These are phyloP conservation scores for Aspidoscelis tigris DNA, from an alignment of 2,113 vertebrate genomes.

Conservation along the genomic window DNA sequence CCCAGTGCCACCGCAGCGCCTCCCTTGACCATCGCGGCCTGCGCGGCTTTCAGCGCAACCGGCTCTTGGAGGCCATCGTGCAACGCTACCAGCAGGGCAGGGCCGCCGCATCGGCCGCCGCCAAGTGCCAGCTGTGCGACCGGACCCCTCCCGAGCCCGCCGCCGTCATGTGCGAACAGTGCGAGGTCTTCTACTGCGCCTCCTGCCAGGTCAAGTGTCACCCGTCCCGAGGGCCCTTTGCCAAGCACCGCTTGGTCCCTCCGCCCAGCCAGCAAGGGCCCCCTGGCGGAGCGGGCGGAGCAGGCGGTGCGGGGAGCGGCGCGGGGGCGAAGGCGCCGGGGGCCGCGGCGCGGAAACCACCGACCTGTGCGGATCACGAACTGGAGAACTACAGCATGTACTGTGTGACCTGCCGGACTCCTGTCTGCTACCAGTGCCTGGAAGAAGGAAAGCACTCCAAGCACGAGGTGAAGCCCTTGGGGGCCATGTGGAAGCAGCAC, in stretches of 20 bases:
- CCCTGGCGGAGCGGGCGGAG: constrained; percentile 29
- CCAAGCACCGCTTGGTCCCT: constrained; percentile 89
- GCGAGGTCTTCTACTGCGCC: constrained; percentile 91
- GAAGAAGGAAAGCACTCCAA: constrained; percentile 89
- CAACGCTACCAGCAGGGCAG: constrained; percentile 84
- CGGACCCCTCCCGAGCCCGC: constrained; percentile 82
- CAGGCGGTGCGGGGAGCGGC: constrained; percentile 30
- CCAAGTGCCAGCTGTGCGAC: constrained; percentile 85
- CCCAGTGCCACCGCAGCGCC: constrained; percentile 95
- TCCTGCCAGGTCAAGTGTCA: constrained; percentile 94
- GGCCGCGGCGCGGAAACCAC: constrained; percentile 75
- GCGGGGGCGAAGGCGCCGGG: constrained; percentile 24
- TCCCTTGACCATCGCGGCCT: constrained; percentile 93
- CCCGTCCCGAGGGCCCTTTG: constrained; percentile 92
- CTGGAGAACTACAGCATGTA: constrained; percentile 94
- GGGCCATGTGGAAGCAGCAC: constrained; percentile 95
- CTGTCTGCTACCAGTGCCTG: constrained; percentile 91
- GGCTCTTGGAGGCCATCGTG: constrained; percentile 92
- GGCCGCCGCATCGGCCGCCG: constrained; percentile 55
- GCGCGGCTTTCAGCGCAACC: constrained; percentile 92
- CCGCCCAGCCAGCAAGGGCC: constrained; percentile 65
- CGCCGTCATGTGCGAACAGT: constrained; percentile 91
- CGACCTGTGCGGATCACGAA: constrained; percentile 93
- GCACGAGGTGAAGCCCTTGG: constrained; percentile 91
- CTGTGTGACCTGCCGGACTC: constrained; percentile 87